A percentile compares a stretch with the other conserved stretches of the same genome.
These are phyloP conservation scores for Hoplias malabaricus DNA, from an alignment of 2,113 vertebrate species.

Conservation along the genomic window DNA sequence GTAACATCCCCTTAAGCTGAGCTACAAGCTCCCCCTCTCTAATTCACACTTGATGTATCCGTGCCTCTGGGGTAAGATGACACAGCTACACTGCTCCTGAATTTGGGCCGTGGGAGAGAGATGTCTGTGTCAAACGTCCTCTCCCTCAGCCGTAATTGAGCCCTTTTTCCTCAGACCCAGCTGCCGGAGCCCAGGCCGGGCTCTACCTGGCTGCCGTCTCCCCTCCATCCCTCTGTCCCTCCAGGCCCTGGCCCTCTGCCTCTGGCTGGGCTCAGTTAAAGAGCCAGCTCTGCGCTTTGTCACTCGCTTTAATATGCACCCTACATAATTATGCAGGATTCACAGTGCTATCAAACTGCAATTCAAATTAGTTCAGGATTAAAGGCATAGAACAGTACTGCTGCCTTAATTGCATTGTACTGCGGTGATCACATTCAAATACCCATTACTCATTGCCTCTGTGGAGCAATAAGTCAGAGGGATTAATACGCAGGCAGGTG, in stretches of 20 bases:
- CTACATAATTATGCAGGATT: slow-evolving; percentile 99
- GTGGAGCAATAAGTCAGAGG: slow-evolving; percentile 99
- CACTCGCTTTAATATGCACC: slow-evolving; percentile 99
- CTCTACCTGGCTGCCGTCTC: slow-evolving; percentile 80
- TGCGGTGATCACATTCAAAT: slow-evolving; percentile 99
- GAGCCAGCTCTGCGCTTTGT: slow-evolving; percentile 93
- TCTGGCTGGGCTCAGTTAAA: slow-evolving; percentile 91
- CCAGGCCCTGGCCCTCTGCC: slow-evolving; percentile 46
- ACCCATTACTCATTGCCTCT: slow-evolving; percentile 99
- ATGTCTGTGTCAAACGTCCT: slow-evolving; percentile 70
- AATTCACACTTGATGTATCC: slow-evolving; percentile 64
- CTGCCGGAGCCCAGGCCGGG: slow-evolving; percentile 72
- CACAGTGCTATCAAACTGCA: slow-evolving; percentile 99
- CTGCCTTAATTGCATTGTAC: slow-evolving; percentile 99
- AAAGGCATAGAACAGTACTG: slow-evolving; percentile 99
- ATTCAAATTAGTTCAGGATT: slow-evolving; percentile 99
- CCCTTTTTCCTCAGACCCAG: slow-evolving; percentile 72
- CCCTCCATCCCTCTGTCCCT: slow-evolving; percentile 62
- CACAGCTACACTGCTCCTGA: slow-evolving; percentile 68
- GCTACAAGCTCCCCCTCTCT: slow-evolving; percentile 48
- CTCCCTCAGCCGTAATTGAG: slow-evolving; percentile 84
- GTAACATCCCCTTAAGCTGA: slow-evolving; percentile 45
- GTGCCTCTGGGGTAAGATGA: slow-evolving; percentile 63
- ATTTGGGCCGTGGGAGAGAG: slow-evolving; percentile 62
- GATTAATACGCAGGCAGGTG: slow-evolving; percentile 99